These are phyloP conservation scores for Mylabris sibirica DNA, from an alignment of 2,888 invertebrate species.

Conservation along the genomic window DNA sequence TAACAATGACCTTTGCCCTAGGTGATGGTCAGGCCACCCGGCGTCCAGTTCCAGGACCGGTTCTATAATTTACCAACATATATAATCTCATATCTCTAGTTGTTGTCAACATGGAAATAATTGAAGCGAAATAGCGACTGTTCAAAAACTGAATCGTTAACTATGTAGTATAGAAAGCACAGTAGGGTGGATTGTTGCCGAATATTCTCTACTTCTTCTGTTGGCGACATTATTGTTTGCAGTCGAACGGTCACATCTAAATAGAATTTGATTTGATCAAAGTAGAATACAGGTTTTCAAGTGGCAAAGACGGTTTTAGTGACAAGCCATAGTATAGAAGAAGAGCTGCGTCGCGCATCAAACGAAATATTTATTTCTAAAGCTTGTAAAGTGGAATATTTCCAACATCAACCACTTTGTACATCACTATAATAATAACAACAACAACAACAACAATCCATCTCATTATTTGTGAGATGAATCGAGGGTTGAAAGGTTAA, in stretches of 20 bases:
- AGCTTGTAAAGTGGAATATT: conserved; percentile 1
- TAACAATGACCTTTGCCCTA: conserved; percentile 53
- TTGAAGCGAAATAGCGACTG: conserved; percentile 19
- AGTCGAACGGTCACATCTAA: conserved; percentile 42
- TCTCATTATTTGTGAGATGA: conserved; percentile 18
- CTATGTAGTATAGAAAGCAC: neutral
- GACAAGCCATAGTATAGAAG: neutral
- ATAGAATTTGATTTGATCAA: conserved; percentile 44
- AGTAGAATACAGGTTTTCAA: conserved; percentile 36
- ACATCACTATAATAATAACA: too few species aligned
- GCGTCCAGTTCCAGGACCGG: conserved; percentile 50
- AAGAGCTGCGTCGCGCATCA: conserved; percentile 26
- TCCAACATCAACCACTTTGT: neutral
- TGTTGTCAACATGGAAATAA: conserved; percentile 24
- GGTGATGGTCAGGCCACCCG: conserved; percentile 54
- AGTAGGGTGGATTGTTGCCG: neutral
- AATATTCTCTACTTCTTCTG: conserved; percentile 2
- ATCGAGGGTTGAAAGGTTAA: conserved; percentile 34
- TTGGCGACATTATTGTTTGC: conserved; percentile 42
- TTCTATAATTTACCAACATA: conserved; percentile 59
- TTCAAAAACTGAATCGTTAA: neutral
- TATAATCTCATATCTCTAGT: conserved; percentile 41
- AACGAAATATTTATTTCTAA: conserved; percentile 22
- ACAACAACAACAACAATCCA: neutral
- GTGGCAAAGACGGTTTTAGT: conserved; percentile 33